Percentiles rank a stretch among this genome's conserved stretches.
Conservation (phyloP, 2,113 vertebrate species). For the Actenoides hombroni region DNA sequence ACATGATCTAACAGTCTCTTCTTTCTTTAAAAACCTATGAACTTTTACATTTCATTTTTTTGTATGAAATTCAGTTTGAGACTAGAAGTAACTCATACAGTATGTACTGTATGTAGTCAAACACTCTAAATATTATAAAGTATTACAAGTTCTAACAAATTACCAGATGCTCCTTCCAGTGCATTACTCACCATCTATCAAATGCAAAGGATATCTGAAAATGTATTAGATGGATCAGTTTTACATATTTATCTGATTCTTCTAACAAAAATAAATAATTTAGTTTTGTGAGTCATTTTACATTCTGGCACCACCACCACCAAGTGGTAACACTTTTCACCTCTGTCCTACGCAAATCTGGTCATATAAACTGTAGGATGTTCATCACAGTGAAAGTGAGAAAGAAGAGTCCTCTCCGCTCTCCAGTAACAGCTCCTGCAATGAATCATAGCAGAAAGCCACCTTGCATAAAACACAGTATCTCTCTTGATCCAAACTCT, state of each 20-base stretch:
- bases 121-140: background rate
- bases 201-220: background rate
- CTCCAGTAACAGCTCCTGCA: background rate
- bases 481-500: background rate
- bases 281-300: background rate
- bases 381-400: background rate
- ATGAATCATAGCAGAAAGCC: background rate
- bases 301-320: background rate
- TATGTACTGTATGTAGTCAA: background rate
- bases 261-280: background rate
- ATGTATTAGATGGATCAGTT: background rate
- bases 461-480: background rate
- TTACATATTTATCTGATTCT: background rate
- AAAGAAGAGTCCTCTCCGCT: background rate
- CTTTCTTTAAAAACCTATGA: background rate
- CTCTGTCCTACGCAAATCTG: background rate
- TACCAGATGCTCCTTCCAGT: background rate
- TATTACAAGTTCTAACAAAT: background rate
- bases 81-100: background rate
- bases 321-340: background rate
- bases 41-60: background rate
- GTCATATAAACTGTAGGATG: background rate
- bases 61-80: background rate
- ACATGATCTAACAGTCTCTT: background rate
- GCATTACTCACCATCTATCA: background rate